Percentiles rank a stretch among this genome's conserved stretches.
Evolutionary conservation across 2,797 vertebrate species (phyloP).

Genomic region (Amphiprion clarkii): DNA sequence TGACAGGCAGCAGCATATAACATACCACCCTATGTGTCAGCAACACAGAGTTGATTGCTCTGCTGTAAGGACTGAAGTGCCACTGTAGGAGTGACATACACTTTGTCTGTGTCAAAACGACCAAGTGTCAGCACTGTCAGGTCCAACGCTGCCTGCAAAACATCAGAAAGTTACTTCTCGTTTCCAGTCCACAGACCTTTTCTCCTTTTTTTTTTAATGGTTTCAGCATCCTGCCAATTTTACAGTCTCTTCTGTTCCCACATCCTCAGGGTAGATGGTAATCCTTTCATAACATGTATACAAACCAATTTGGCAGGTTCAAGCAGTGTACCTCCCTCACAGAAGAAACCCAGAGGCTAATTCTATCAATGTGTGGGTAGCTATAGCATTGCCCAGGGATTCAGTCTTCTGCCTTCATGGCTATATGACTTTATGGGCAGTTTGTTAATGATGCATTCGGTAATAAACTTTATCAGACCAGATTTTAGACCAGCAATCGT

Average conservation of each 20-base stretch:
- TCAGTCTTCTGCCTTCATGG: constrained; percentile 61
- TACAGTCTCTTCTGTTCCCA: constrained; percentile 71
- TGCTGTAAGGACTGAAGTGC: constrained; percentile 54
- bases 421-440: constrained; percentile 70
- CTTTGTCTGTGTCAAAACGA: constrained; percentile 67
- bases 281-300: constrained; percentile 81
- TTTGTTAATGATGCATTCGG: constrained; percentile 71
- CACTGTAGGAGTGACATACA: constrained; percentile 48
- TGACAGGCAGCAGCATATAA: constrained; percentile 61
- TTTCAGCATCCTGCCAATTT: constrained; percentile 75
- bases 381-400: constrained; percentile 68
- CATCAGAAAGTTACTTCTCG: constrained; percentile 43
- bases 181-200: constrained; percentile 23
- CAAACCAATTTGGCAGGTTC: constrained; percentile 81
- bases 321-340: constrained; percentile 69
- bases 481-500: constrained; percentile 58
- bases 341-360: constrained; percentile 76
- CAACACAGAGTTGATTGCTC: constrained; percentile 59
- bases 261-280: constrained; percentile 80
- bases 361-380: constrained; percentile 78
- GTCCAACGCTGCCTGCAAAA: constrained; percentile 31
- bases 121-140: constrained; percentile 64
- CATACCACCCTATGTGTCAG: constrained; percentile 58
- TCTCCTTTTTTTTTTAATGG: constrained; percentile 56
- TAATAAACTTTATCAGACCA: constrained; percentile 67